A percentile compares a stretch with the other conserved stretches of the same genome.
phyloP scores from a whole-genome alignment of 2,888 invertebrate species.

The Nomada fucata region DNA sequence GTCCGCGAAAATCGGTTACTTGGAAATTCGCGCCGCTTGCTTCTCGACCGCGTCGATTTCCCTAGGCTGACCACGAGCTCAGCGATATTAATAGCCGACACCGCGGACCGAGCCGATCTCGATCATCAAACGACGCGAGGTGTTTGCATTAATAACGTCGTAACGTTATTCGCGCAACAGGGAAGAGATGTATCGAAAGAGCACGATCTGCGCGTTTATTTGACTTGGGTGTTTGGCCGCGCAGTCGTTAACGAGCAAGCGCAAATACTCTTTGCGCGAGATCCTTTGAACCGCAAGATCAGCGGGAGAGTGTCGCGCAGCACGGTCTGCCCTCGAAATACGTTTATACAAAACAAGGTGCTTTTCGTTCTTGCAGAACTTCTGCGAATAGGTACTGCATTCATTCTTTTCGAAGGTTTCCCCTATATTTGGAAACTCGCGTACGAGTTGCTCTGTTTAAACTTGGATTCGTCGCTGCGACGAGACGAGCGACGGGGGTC shows the following conservation, averaged over 20 bases:
- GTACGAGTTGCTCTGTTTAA: constrained; percentile 28
- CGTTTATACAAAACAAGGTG: too few relatives aligned
- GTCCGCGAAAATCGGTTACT: constrained; percentile 23
- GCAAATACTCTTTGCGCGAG: constrained; percentile 49
- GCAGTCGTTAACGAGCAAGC: constrained; percentile 51
- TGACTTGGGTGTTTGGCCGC: constrained; percentile 61
- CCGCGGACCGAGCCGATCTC: constrained; percentile 44
- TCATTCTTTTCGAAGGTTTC: not conserved
- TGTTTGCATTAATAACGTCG: constrained; percentile 71
- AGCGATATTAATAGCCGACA: constrained; percentile 65
- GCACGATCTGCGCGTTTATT: constrained; percentile 55
- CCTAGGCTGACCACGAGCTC: constrained; percentile 38
- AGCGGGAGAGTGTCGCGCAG: constrained; percentile 52
- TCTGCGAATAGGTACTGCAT: not conserved
- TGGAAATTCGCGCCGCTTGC: constrained; percentile 10
- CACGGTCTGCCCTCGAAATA: not conserved
- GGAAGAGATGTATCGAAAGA: constrained; percentile 61
- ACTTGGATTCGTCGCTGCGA: constrained; percentile 40
- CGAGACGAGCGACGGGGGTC: constrained; percentile 32
- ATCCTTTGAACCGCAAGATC: constrained; percentile 62
- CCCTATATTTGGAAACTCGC: constrained; percentile 42
- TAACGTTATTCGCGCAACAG: constrained; percentile 63
- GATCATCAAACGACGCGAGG: constrained; percentile 57
- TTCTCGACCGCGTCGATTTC: constrained; percentile 47
- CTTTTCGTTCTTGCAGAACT: too few relatives aligned